Evolutionary conservation across 2,888 invertebrate genomes (phyloP), one percentile per base, ranked within the genome.

Genomic region (Limulus polyphemus): DNA sequence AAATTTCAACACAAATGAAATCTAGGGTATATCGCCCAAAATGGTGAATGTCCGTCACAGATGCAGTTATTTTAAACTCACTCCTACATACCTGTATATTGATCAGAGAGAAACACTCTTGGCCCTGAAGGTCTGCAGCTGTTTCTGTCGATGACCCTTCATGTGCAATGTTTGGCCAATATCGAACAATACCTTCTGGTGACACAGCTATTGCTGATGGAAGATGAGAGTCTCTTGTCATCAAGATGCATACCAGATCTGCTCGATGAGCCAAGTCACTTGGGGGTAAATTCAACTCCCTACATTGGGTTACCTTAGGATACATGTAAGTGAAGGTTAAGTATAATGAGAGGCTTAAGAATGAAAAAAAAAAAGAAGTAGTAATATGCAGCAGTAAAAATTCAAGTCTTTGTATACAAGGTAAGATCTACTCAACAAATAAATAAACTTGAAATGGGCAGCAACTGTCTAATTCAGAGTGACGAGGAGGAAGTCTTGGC

Each of bases 171-270:
- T 87, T 89, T 0, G 89, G 83, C 95, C 95, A 97, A 77, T 87
- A 94, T n/a, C 94, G 83, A 1, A 92, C 86, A 58, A 86, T 83
- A 49, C 94, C 95, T 74, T 94, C 94, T 0, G 94, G 93, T 0
- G 94, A 93, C 1, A 92, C 90, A 14, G 93, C 92, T 70, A 95
- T 83, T 72, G 91, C 91, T 0, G 90, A 86, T 11, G 91, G 89
- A 75, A 85, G 81, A 81, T 83, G 65, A 9, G 61, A 60, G 13
- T 63, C 60, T 12, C 60, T 61, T 10, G 52, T 60, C 12, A 56
- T 57, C 63, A 91, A 86, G 0, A 94, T 89, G 72, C 88, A 85
- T 10, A 77, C 76, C 46, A 77, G 68, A 17, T 74, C 73, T 10
- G 77, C 76, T 68, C 73, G 74, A 75, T 95, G 94, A 0, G 90